Base-by-base conservation (phyloP, 1,140 invertebrate species). In the Pollicipes pollicipes region DNA sequence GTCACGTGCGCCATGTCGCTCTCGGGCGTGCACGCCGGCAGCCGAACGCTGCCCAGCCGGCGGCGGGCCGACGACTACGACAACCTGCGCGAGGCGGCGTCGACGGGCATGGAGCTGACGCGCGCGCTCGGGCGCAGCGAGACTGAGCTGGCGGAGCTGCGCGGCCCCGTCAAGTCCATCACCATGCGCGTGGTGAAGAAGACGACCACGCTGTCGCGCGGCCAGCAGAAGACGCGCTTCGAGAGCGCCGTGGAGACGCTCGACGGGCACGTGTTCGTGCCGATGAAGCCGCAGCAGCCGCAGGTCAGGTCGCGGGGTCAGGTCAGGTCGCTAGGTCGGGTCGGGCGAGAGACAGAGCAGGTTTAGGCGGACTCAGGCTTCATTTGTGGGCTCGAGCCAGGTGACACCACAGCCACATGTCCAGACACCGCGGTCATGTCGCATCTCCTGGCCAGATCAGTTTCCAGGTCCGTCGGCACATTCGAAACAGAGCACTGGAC, bases 161-260 rank as follows among this genome's bases (percentile, higher is more conserved):
- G 75, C 37, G 75, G 75, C n/a, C 76, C 76, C 69, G 86, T 87
- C 74, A 83, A 88, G 68, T 76, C 75, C 71, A 90, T 93, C 70
- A 93, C 91, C 24, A 91, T 91, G 30, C 86, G 90, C 75, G 90
- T 94, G 72, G 86, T 94, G 10, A 84, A 90, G 68, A 95, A 94
- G 79, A 92, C 93, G 72, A 95, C 92, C 13, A 94, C 92, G 0
- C 78, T 95, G 70, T 92, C 90, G 27, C 83, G 90, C 3, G 91
- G 90, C 30, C 91, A 95, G 76, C 90, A 93, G 64, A 66, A 66
- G 27, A 66, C 64, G 8, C 10, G 64, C 10, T 28, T 66, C 24
- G 64, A 66, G 64, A 66, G 64, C 28, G 27, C 28, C 3, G 64
- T 66, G 64, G 64, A 66, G 64, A 66, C 64, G n/a, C 27, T 29